Evolutionary conservation across 2,113 vertebrate species (phyloP).

Genomic region (Cyphomyrus discorhynchus): DNA sequence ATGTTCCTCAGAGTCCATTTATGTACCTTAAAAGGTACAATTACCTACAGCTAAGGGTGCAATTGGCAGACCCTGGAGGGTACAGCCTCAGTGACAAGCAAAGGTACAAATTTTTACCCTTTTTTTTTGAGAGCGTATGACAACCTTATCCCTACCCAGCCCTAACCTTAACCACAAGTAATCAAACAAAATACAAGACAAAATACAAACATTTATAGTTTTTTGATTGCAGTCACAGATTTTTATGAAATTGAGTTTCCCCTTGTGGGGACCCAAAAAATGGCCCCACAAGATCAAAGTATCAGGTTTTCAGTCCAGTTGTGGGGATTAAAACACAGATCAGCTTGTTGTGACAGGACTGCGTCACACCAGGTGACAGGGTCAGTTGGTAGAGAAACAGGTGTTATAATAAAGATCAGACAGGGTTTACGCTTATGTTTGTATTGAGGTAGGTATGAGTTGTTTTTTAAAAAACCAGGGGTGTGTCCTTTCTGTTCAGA

Average conservation of each 20-base stretch:
- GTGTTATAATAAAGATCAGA: background rate
- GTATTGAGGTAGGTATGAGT: background rate
- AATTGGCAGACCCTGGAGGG: no score
- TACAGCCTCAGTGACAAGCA: no score
- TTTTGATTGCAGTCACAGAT: background rate
- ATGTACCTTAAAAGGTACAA: no score
- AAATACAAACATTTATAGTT: background rate
- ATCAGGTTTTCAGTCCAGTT: background rate
- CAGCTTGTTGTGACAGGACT: background rate
- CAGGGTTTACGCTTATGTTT: background rate
- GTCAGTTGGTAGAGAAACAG: background rate
- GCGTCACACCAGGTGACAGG: background rate
- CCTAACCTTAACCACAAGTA: background rate
- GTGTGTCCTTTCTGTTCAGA: background rate
- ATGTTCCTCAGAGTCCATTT: no score
- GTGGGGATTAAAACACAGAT: background rate
- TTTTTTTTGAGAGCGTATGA: background rate
- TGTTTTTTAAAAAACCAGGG: background rate
- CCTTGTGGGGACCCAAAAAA: background rate
- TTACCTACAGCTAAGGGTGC: no score
- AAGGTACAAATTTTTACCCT: no score
- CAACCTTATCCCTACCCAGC: background rate
- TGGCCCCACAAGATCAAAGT: background rate
- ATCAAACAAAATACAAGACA: background rate
- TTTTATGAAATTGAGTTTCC: background rate